Conservation (phyloP, 2,888 invertebrate species). For the Erebia ligea region DNA sequence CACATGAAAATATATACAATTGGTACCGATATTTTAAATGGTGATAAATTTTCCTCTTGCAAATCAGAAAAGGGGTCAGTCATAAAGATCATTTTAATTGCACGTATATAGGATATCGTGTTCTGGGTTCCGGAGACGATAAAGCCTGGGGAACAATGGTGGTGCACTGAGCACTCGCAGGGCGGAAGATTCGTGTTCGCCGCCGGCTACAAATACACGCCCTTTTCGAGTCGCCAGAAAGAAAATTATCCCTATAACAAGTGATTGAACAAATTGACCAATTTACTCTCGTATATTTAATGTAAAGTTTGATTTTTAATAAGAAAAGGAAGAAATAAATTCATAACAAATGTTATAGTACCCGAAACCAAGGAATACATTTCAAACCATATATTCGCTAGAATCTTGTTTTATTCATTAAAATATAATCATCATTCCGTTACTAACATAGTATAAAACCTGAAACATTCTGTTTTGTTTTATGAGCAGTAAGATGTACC, state of each 20-base stretch:
- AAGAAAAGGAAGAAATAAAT: not conserved
- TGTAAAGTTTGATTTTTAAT: constrained; percentile 7
- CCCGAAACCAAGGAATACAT: no score
- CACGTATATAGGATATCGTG: constrained; percentile 53
- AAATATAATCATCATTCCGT: not conserved
- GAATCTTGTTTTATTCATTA: not conserved
- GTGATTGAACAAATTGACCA: constrained; percentile 9
- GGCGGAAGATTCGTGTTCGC: constrained; percentile 72
- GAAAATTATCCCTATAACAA: constrained; percentile 15
- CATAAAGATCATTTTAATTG: constrained; percentile 70
- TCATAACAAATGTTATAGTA: not conserved
- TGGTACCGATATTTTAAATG: constrained; percentile 32
- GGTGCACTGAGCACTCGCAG: constrained; percentile 70
- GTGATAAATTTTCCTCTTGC: constrained; percentile 34
- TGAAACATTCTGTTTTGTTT: no score
- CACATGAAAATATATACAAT: constrained; percentile 32
- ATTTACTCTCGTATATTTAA: not conserved
- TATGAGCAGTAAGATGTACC: no score
- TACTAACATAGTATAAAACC: not conserved
- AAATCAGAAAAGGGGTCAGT: constrained; percentile 37
- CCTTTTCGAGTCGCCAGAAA: constrained; percentile 58
- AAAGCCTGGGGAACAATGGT: constrained; percentile 66
- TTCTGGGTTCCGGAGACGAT: constrained; percentile 50
- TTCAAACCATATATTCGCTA: no score
- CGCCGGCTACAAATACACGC: constrained; percentile 63